These are phyloP conservation scores for Rhizoglyphus robini DNA, from an alignment of 1,140 invertebrate genomes.

Conservation along the genomic window DNA sequence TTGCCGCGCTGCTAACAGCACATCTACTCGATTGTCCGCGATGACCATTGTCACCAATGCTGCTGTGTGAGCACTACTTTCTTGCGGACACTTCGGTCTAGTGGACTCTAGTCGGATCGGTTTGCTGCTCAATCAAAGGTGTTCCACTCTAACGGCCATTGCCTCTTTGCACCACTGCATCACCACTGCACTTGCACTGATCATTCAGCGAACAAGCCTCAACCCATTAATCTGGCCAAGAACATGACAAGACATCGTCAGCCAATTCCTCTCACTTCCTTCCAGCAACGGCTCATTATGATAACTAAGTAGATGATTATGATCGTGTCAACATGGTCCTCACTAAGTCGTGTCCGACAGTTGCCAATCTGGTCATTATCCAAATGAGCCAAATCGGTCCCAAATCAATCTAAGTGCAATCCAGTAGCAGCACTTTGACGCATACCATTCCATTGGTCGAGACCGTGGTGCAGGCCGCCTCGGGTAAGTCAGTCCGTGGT, in stretches of 20 bases:
- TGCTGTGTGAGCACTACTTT: background rate
- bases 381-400: background rate
- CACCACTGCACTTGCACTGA: no score
- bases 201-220: no score
- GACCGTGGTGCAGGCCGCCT: background rate
- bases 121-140: background rate
- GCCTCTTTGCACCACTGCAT: background rate
- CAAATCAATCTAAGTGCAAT: background rate
- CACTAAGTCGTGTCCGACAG: no score
- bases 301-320: no score
- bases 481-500: no score
- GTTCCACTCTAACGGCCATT: background rate
- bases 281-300: no score
- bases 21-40: background rate
- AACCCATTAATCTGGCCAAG: no score
- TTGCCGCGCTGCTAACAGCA: background rate
- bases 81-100: background rate
- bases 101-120: background rate
- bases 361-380: background rate
- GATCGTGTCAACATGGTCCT: no score
- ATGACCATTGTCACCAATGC: background rate
- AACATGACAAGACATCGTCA: no score
- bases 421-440: background rate
- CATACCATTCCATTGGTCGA: background rate
- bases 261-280: no score